Percentiles rank a stretch among this genome's conserved stretches.
Evolutionary conservation across 2,888 invertebrate species (phyloP).

Genomic region (Xiphydria camelus): DNA sequence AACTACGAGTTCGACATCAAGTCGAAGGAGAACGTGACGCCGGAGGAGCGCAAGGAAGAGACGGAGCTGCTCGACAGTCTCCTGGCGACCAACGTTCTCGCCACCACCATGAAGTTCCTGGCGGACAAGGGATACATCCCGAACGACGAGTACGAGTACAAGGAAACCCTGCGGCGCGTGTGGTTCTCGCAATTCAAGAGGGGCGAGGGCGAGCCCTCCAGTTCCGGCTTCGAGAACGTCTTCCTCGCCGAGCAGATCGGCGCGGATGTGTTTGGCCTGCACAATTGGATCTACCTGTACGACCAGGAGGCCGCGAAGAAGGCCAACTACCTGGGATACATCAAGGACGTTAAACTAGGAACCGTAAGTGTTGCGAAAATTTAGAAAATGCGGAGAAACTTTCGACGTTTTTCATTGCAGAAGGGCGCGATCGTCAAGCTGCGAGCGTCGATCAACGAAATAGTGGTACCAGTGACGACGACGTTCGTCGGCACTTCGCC

Average conservation of each 20-base stretch:
- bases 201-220: slow-evolving; percentile 76
- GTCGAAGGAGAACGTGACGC: slow-evolving; percentile 74
- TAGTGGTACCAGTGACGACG: slow-evolving; percentile 76
- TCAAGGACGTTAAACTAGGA: slow-evolving; percentile 71
- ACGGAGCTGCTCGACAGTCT: slow-evolving; percentile 78
- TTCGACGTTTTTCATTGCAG: slow-evolving; percentile 63
- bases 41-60: slow-evolving; percentile 76
- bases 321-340: slow-evolving; percentile 81
- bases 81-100: slow-evolving; percentile 76
- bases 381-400: neutral
- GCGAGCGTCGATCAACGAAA: slow-evolving; percentile 71
- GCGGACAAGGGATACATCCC: slow-evolving; percentile 61
- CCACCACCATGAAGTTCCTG: slow-evolving; percentile 70
- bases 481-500: slow-evolving; percentile 88
- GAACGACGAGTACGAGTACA: slow-evolving; percentile 62
- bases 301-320: slow-evolving; percentile 74
- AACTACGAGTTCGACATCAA: slow-evolving; percentile 80
- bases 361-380: slow-evolving; percentile 62
- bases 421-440: slow-evolving; percentile 76
- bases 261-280: slow-evolving; percentile 75
- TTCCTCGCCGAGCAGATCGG: slow-evolving; percentile 82
- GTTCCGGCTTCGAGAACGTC: slow-evolving; percentile 91
- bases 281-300: slow-evolving; percentile 88
- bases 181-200: slow-evolving; percentile 86
- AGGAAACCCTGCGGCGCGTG: slow-evolving; percentile 70